phyloP scores from a whole-genome alignment of 2,888 invertebrate species.

The Hirtodrosophila histrioides region DNA sequence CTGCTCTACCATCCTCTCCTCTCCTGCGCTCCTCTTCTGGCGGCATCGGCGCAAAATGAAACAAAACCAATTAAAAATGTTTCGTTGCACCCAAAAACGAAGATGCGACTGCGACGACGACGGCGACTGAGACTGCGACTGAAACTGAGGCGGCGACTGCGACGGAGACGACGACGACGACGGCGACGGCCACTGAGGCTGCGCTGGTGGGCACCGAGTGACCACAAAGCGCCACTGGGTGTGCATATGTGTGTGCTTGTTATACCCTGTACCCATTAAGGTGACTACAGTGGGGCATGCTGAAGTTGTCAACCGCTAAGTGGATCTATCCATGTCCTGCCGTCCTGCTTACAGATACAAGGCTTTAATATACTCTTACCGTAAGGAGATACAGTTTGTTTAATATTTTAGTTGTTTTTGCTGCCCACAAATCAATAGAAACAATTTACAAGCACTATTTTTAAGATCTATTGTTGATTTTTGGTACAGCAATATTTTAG shows the following conservation, averaged over 20 bases:
- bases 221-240: conserved; percentile 60
- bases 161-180: conserved; percentile 15
- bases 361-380: no score
- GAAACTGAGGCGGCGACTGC: conserved; percentile 4
- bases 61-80: conserved; percentile 81
- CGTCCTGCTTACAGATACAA: no score
- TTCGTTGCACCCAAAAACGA: conserved; percentile 81
- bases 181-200: conserved; percentile 28
- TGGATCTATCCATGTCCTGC: no score
- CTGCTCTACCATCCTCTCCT: background rate
- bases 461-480: no score
- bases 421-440: no score
- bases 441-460: no score
- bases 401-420: no score
- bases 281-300: background rate
- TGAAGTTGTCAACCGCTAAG: background rate
- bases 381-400: no score
- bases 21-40: conserved; percentile 10
- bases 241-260: conserved; percentile 11
- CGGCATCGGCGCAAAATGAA: conserved; percentile 77
- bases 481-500: no score
- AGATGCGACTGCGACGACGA: conserved; percentile 51
- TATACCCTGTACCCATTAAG: conserved; percentile 14
- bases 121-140: background rate
- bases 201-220: conserved; percentile 70